Base-by-base conservation (phyloP, 2,888 invertebrate species). In the Chironomus tentans region DNA sequence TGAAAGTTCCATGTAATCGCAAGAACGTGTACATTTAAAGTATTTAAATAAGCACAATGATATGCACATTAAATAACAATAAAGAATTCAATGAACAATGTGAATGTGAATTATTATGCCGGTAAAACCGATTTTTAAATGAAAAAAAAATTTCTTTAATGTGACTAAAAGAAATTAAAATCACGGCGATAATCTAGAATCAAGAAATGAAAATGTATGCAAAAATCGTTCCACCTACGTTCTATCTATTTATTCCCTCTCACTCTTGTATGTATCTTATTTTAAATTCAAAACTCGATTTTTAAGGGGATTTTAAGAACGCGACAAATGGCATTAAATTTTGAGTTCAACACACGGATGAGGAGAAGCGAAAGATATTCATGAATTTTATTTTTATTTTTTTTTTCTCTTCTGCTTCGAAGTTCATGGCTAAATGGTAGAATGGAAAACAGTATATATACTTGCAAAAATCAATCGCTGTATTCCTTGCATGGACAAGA, bases 331-430 rank as follows among this genome's bases (percentile, higher is more conserved):
- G 65, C 22, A 65, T 65, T 65, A 21, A 24, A 65, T 18, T 56
- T 62, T 65, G 65, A 65, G 65, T 65, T 65, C 65, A 65, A 65
- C 65, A 65, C 65, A 24, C 65, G 65, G 22, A 65, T 38, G 38
- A 38, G 38, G 38, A 38, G 38, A 38, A 38, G 38, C 38, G 10
- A 38, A 38, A 38, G 38, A 38, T 38, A 38, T 65, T 22, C 65
- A 65, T 65, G 65, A 65, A 65, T 65, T 21, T 21, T 13, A 13
- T 65, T 65, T 56, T 50, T 48, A 28, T 28, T 28, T 38, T 38
- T 38, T 38, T 38, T 10, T 10, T 38, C 10, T 38, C 38, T 38
- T 38, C 38, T 7, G 10, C 38, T 38, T 38, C 10, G 38, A 38
- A 38, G 38, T 38, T 38, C 38, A 38, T 38, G 38, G 38, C 38